Evolutionary conservation across 2,113 vertebrate genomes (phyloP), one percentile per base, ranked within the genome.

Genomic region (Circaetus cinerascens): DNA sequence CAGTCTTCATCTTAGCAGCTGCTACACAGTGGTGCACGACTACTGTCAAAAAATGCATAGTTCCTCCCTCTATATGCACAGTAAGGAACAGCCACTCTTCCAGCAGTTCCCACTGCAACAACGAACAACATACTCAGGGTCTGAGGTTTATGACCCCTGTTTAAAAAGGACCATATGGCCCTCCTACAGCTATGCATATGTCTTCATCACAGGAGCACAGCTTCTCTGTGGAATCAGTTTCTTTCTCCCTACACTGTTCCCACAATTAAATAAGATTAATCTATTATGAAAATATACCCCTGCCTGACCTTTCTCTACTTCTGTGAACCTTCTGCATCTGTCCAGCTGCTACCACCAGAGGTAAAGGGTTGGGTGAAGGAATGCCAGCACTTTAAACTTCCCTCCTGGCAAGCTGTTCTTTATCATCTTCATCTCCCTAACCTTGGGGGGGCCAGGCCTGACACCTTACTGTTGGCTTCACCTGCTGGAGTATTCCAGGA

Each of bases 371-470:
- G 12, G 4, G 8, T 55, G 20, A 57, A 75, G 38, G 19, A 79
- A 89, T 32, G 6, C 1, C 7, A 51, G 32, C 11, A 7, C 23
- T 67, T 46, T 41, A 16, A 64, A 53, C 4, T 75, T 64, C 15
- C 27, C 15, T 46, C 10, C 16, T 46, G 40, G 23, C 8, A 46
- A 75, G 6, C 5, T 60, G 27, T 15, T 43, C 45, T 81, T 13
- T 27, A 80, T 20, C 15, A 34, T 13, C 48, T 46, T 80, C 26
- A 59, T 13, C 10, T 67, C 36, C 46, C 2, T 45, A 16, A 50
- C 25, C 32, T n/a, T 4, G 2, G 8, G 25, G 20, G 6, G 13
- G 2, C 0, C 41, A 69, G 38, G 5, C 11, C 29, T 68, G 34
- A 38, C 16, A 27, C 19, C 11, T 63, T 48, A 17, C 5, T 30